A percentile compares a stretch with the other conserved stretches of the same genome.
Evolutionary conservation across 2,888 invertebrate genomes (phyloP).

Genomic region (Cataglyphis rosenhaueri): DNA sequence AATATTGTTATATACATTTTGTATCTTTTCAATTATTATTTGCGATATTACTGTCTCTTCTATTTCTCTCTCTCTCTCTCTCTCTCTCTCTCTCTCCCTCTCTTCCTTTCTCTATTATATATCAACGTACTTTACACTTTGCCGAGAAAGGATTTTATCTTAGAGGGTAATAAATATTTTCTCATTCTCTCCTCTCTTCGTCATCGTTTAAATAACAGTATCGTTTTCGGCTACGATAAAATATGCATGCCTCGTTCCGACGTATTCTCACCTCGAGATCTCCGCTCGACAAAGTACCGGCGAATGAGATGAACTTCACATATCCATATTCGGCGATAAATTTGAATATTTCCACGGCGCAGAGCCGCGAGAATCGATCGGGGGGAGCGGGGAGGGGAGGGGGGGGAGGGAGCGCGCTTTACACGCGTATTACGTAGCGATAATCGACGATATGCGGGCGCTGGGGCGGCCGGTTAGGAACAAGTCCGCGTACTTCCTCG

Average conservation of each 20-base stretch:
- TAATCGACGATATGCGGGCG: slow-evolving; percentile 42
- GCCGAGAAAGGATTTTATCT: neutral
- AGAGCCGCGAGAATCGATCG: slow-evolving; percentile 60
- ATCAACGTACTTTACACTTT: neutral
- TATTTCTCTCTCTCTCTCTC: neutral
- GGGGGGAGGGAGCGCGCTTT: too few relatives aligned
- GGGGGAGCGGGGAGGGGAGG: too few relatives aligned
- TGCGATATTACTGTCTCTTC: too few relatives aligned
- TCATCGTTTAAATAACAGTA: slow-evolving; percentile 1
- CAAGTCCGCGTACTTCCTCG: slow-evolving; percentile 55
- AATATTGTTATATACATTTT: neutral
- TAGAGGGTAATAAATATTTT: neutral
- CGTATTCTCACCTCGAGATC: neutral
- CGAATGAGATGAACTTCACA: neutral
- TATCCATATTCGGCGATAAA: slow-evolving; percentile 15
- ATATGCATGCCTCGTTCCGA: slow-evolving; percentile 22
- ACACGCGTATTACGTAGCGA: slow-evolving; percentile 51
- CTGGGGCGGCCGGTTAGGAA: slow-evolving; percentile 29
- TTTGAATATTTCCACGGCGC: slow-evolving; percentile 53
- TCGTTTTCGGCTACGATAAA: slow-evolving; percentile 19
- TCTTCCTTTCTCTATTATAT: neutral
- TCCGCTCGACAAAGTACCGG: neutral
- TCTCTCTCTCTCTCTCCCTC: neutral
- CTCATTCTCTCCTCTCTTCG: neutral
- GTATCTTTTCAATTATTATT: slow-evolving; percentile 11